A percentile compares a stretch with the other conserved stretches of the same genome.
These are phyloP conservation scores for Lochmaea crataegi DNA, from an alignment of 2,888 invertebrate genomes.

Conservation along the genomic window DNA sequence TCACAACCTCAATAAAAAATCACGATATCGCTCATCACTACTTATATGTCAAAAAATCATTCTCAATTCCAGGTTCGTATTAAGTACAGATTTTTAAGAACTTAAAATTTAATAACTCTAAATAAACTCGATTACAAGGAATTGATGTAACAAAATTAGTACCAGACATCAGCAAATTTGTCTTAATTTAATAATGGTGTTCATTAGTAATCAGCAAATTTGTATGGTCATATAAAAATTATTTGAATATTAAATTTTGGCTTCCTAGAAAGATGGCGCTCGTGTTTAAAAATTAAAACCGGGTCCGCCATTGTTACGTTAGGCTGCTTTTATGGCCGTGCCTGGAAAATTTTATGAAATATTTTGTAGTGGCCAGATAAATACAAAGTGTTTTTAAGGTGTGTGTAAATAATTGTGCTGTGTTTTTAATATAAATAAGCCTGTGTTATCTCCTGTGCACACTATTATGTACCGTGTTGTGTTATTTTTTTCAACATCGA, in stretches of 20 bases:
- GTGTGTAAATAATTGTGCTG: constrained; percentile 49
- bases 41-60: constrained; percentile 18
- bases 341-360: constrained; percentile 57
- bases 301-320: constrained; percentile 66
- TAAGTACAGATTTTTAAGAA: neutral
- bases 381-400: constrained; percentile 49
- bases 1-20: too few relatives aligned
- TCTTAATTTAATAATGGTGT: neutral
- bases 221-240: neutral
- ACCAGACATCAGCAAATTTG: neutral
- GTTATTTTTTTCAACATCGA: constrained; percentile 61
- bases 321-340: constrained; percentile 62
- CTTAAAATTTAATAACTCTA: neutral
- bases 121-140: neutral
- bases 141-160: neutral
- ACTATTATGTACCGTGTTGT: constrained; percentile 36
- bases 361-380: constrained; percentile 53
- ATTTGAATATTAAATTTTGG: constrained; percentile 12
- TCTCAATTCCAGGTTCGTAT: constrained; percentile 9
- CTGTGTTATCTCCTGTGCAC: constrained; percentile 37
- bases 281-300: constrained; percentile 60
- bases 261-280: constrained; percentile 59
- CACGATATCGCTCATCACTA: too few relatives aligned
- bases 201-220: neutral
- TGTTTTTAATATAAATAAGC: constrained; percentile 37